Conservation (phyloP, 2,797 vertebrate genomes). For the Stomatorhinus walkeri region DNA sequence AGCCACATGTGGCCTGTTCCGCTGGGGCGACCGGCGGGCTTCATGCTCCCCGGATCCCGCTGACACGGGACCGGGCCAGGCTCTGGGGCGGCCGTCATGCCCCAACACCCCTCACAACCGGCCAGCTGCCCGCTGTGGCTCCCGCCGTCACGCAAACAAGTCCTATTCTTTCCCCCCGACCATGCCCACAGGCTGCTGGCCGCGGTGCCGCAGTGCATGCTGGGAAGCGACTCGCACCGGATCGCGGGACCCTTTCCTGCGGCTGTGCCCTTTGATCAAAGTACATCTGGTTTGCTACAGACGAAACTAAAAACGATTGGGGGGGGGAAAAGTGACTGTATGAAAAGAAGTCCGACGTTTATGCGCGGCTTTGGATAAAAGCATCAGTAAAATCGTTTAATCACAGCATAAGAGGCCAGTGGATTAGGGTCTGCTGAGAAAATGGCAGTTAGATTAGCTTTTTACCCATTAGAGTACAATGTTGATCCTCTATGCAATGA, state of each 20-base stretch:
- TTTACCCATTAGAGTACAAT: conserved; percentile 34
- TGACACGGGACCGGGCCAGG: not conserved
- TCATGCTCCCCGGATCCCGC: conserved; percentile 21
- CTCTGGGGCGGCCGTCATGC: not conserved
- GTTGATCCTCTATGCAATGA: conserved; percentile 28
- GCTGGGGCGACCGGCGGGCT: conserved; percentile 36
- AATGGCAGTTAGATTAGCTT: conserved; percentile 41
- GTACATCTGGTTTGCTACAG: conserved; percentile 55
- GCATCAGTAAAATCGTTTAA: conserved; percentile 53
- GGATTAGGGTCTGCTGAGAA: conserved; percentile 40
- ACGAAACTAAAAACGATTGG: conserved; percentile 49
- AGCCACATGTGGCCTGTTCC: conserved; percentile 93
- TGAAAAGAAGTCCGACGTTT: not conserved
- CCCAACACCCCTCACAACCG: not conserved
- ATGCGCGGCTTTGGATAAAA: conserved; percentile 52
- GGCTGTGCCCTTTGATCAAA: conserved; percentile 58
- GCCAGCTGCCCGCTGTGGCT: not conserved
- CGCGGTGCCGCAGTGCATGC: not conserved
- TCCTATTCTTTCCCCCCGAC: not conserved
- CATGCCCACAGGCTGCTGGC: not conserved
- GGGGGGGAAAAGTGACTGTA: not conserved
- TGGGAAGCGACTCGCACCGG: not conserved
- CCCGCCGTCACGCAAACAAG: not conserved
- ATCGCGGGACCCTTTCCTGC: conserved; percentile 44
- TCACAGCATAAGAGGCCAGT: conserved; percentile 40